These are phyloP conservation scores for Limnodromus scolopaceus DNA, from an alignment of 2,797 vertebrate genomes.

Conservation along the genomic window DNA sequence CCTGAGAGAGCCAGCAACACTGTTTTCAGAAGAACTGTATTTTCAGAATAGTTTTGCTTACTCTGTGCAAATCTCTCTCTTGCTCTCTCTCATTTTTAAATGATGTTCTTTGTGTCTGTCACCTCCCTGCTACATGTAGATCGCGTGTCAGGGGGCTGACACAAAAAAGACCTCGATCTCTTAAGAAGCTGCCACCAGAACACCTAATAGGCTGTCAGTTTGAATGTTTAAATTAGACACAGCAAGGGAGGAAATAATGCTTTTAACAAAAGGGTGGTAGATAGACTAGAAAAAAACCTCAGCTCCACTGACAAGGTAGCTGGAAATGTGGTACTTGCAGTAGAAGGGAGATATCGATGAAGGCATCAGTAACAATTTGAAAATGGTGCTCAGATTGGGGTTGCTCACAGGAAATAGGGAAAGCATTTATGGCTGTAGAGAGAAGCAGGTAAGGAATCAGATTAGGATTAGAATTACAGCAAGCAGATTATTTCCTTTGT, in stretches of 20 bases:
- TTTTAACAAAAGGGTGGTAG: constrained; percentile 10
- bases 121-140: constrained; percentile 40
- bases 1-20: not conserved
- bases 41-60: not conserved
- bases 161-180: constrained; percentile 51
- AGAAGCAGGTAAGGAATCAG: not conserved
- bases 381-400: not conserved
- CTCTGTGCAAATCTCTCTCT: not conserved
- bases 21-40: not conserved
- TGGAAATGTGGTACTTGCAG: not conserved
- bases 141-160: constrained; percentile 54
- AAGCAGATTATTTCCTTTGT: not conserved
- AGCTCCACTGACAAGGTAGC: not conserved
- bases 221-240: constrained; percentile 52
- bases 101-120: constrained; percentile 39
- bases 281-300: not conserved
- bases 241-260: constrained; percentile 14
- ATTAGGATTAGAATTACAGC: not conserved
- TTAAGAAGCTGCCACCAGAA: constrained; percentile 54
- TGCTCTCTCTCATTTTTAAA: constrained; percentile 3
- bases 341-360: not conserved
- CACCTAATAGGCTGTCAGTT: constrained; percentile 68
- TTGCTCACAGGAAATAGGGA: not conserved
- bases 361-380: not conserved
- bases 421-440: not conserved